Evolutionary conservation across 2,888 invertebrate species (phyloP).

Genomic region (Aethes cnicana): DNA sequence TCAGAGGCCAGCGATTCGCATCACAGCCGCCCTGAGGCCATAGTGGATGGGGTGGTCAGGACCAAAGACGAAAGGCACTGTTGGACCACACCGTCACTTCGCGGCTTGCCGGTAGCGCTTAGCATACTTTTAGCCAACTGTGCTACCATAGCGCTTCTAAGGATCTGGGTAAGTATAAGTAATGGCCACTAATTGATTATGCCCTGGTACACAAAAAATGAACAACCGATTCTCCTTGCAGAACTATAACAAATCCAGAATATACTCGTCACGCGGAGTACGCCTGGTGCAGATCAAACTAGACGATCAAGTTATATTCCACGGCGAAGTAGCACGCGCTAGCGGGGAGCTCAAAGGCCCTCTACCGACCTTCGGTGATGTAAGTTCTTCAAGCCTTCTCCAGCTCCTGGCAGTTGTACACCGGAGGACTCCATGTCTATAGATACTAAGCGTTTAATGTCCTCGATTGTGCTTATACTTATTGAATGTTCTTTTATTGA

Average conservation of each 20-base stretch:
- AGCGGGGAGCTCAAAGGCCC: constrained; percentile 88
- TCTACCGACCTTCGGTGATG: constrained; percentile 87
- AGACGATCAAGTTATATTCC: constrained; percentile 87
- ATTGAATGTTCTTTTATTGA: too few species aligned
- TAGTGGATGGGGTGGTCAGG: constrained; percentile 87
- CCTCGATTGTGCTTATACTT: too few species aligned
- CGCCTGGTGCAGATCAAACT: constrained; percentile 86
- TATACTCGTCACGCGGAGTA: constrained; percentile 90
- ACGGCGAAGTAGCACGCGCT: constrained; percentile 91
- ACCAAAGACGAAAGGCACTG: constrained; percentile 90
- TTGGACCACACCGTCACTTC: constrained; percentile 87
- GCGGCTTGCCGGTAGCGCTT: constrained; percentile 83
- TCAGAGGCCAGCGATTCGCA: constrained; percentile 74
- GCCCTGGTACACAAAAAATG: neutral
- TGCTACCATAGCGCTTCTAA: constrained; percentile 83
- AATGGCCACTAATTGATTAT: too few species aligned
- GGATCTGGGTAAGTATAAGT: constrained; percentile 88
- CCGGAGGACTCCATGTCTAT: too few species aligned
- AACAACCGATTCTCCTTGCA: constrained; percentile 55
- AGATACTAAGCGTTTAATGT: too few species aligned
- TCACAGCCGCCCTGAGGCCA: constrained; percentile 84
- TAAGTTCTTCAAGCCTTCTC: constrained; percentile 57
- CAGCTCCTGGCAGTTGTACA: too few species aligned
- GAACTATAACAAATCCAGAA: constrained; percentile 95
- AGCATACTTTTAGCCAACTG: constrained; percentile 80